These are phyloP conservation scores for Pseudococcus jackbeardsleyi DNA, from an alignment of 2,888 invertebrate genomes.

Conservation along the genomic window DNA sequence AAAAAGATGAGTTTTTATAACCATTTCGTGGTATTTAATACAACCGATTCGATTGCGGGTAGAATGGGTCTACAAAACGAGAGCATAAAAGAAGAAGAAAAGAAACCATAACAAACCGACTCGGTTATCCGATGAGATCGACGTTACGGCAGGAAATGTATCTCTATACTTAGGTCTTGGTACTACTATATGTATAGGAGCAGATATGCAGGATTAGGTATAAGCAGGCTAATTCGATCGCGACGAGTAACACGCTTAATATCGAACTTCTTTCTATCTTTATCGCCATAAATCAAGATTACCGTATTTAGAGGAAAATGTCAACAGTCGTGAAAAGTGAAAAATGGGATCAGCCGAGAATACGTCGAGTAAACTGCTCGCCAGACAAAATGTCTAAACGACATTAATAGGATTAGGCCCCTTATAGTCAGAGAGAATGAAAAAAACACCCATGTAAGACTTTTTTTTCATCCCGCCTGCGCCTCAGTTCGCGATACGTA, in stretches of 20 bases:
- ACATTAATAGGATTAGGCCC: conserved; percentile 44
- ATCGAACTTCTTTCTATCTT: conserved; percentile 32
- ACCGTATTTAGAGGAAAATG: conserved; percentile 15
- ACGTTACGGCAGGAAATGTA: conserved; percentile 5
- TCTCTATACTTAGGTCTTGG: too few species aligned
- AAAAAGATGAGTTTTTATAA: conserved; percentile 6
- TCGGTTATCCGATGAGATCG: background rate
- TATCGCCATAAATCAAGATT: conserved; percentile 49
- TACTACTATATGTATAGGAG: background rate
- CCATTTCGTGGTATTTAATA: background rate
- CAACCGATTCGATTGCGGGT: background rate
- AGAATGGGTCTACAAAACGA: background rate
- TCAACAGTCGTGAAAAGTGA: conserved; percentile 20
- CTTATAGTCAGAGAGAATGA: background rate
- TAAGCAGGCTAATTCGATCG: conserved; percentile 3
- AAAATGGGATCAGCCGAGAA: conserved; percentile 27
- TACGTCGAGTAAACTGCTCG: conserved; percentile 27
- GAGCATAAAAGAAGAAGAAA: conserved; percentile 2
- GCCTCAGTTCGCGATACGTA: background rate
- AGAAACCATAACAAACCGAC: background rate
- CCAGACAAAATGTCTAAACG: conserved; percentile 42
- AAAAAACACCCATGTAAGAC: background rate
- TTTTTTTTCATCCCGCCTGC: background rate
- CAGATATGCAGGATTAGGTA: conserved; percentile 23
- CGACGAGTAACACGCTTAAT: conserved; percentile 15